A percentile compares a stretch with the other conserved stretches of the same genome.
Conservation (phyloP, 2,797 vertebrate genomes). For the Poecile montanus region DNA sequence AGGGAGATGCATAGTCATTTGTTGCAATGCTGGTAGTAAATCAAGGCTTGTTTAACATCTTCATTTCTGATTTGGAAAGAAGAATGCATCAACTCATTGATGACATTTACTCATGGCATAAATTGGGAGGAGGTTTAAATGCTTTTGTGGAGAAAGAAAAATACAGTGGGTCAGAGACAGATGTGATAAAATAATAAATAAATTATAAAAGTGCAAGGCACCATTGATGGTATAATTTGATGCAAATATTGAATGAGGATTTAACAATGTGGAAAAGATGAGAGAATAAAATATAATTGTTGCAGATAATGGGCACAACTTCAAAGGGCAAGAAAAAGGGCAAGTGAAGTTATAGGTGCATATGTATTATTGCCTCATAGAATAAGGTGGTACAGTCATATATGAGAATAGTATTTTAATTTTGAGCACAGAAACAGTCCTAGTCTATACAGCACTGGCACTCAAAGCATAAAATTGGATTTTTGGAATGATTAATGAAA, state of each 20-base stretch:
- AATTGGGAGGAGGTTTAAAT: background rate
- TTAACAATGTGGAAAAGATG: slow-evolving; percentile 26
- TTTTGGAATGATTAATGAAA: slow-evolving; percentile 7
- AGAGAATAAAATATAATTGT: slow-evolving; percentile 21
- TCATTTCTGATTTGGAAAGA: background rate
- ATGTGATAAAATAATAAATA: slow-evolving; percentile 9
- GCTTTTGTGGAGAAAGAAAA: background rate
- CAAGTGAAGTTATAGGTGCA: background rate
- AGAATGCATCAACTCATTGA: background rate
- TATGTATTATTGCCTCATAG: background rate
- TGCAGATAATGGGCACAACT: background rate
- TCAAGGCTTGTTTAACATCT: slow-evolving; percentile 28
- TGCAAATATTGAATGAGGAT: background rate
- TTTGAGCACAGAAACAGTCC: background rate
- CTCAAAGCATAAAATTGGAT: background rate
- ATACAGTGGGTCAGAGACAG: background rate
- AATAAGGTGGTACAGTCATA: background rate
- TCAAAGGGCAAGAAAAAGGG: slow-evolving; percentile 9
- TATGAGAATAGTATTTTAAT: background rate
- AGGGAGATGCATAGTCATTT: background rate
- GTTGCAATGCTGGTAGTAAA: slow-evolving; percentile 5
- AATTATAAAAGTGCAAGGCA: background rate
- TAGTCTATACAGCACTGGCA: background rate
- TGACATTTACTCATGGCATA: background rate
- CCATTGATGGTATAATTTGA: background rate